phyloP scores from a whole-genome alignment of 2,113 vertebrate genomes.

The Mustela lutreola region DNA sequence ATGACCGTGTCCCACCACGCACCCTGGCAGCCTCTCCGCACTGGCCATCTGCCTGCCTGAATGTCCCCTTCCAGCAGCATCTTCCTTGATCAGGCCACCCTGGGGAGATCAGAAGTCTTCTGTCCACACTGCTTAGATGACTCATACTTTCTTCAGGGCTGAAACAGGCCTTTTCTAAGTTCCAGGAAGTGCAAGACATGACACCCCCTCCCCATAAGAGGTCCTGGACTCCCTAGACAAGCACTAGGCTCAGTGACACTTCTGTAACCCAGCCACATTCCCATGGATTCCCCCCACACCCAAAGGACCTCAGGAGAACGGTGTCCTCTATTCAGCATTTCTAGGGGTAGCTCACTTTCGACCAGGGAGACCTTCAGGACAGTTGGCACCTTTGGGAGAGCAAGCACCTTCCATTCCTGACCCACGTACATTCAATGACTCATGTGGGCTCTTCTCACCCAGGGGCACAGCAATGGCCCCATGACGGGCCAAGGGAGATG shows the following conservation, averaged over 20 bases:
- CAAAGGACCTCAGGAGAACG: background rate
- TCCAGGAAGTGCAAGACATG: background rate
- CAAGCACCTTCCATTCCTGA: background rate
- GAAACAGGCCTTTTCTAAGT: background rate
- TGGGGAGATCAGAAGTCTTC: background rate
- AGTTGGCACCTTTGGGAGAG: rapidly evolving
- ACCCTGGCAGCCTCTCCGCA: background rate
- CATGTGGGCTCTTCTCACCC: background rate
- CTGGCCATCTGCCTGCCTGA: background rate
- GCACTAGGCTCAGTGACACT: background rate
- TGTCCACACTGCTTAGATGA: background rate
- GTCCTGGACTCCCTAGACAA: background rate
- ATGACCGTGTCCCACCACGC: background rate
- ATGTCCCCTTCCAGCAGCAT: background rate
- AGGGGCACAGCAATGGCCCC: background rate
- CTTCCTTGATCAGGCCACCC: background rate
- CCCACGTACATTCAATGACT: background rate
- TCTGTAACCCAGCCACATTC: background rate
- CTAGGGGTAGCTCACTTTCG: background rate
- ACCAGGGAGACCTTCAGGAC: background rate
- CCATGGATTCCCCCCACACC: background rate
- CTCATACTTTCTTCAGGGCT: background rate
- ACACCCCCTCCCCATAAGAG: background rate
- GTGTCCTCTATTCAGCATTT: background rate
- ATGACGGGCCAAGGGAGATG: background rate